Base-by-base conservation (phyloP, 1,140 invertebrate genomes). In the Cydia fagiglandana region DNA sequence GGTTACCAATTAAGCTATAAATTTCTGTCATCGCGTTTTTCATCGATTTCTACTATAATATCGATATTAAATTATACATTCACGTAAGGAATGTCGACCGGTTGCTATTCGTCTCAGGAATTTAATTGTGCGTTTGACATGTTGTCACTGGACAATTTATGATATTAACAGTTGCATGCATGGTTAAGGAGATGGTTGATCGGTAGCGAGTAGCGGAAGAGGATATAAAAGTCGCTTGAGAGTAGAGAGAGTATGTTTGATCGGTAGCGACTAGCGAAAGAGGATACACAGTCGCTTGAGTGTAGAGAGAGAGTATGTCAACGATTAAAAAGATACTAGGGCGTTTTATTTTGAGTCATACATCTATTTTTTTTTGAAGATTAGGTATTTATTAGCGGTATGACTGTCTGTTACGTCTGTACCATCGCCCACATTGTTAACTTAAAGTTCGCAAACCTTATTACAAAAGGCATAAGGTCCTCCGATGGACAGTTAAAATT, bases 1-100 rank as follows among this genome's bases (percentile, higher is more conserved):
- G n/a, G 66, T 70, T 30, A 70, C 66, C 30, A 20, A 70, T 70
- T 70, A 70, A 70, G 66, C 66, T 41, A 70, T 45, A 70, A 70
- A 45, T 70, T 70, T 38, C 64, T 34, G 6, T 20, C 2, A 34
- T 5, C 13, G 28, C 24, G 15, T 64, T 28, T 64, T 64, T 64
- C 30, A 68, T 34, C 66, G 17, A 70, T 70, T 70, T 70, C 66
- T 70, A 70, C 10, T n/a, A 34, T 30, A 41, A 70, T 68, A 17
- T 70, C 34, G 34, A 70, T 41, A 70, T 70, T 70, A 9, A 34
- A 68, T 41, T 70, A 38, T 34, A 66, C 38, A 38, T 66, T 66
- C 34, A 45, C 66, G n/a, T 38, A 9, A 70, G 56, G 56, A 61
- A 61, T 61, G 56, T 61, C 4, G 17, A 41, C 17, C 34, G 34